Percentiles rank a stretch among this genome's conserved stretches.
These are phyloP conservation scores for Dromococcyx pavoninus DNA, from an alignment of 2,797 vertebrate species.

Conservation along the genomic window DNA sequence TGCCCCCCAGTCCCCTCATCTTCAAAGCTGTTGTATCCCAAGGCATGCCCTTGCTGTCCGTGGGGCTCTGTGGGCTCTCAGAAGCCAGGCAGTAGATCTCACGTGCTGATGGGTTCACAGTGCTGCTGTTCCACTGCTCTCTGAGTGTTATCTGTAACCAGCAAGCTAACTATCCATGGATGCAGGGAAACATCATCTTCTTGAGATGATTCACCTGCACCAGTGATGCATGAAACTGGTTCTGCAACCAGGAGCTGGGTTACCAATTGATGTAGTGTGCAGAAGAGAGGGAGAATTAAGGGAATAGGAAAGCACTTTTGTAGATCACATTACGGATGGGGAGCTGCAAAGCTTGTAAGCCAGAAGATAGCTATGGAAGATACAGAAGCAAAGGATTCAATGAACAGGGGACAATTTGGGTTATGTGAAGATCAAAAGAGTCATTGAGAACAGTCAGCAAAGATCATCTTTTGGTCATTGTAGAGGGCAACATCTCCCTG, in stretches of 20 bases:
- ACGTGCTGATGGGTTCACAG: neutral
- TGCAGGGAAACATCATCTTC: neutral
- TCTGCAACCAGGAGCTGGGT: neutral
- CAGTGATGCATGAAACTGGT: neutral
- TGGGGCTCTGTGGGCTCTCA: neutral
- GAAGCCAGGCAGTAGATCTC: neutral
- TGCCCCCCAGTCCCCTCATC: neutral
- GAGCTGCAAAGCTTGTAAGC: neutral
- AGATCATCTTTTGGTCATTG: neutral
- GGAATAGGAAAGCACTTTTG: rapidly evolving
- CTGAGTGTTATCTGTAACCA: neutral
- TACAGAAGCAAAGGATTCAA: neutral
- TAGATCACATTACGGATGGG: neutral
- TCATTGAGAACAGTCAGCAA: neutral
- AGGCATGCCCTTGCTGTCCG: neutral
- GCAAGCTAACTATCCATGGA: neutral
- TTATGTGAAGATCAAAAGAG: neutral
- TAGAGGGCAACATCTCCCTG: neutral
- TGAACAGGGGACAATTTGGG: neutral
- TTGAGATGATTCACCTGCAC: neutral
- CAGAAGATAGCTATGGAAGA: no score
- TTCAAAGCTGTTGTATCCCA: neutral
- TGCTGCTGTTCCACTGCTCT: neutral
- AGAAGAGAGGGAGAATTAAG: neutral
- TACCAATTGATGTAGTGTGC: no score